phyloP scores from a whole-genome alignment of 2,888 invertebrate genomes.

The Macropis europaea region DNA sequence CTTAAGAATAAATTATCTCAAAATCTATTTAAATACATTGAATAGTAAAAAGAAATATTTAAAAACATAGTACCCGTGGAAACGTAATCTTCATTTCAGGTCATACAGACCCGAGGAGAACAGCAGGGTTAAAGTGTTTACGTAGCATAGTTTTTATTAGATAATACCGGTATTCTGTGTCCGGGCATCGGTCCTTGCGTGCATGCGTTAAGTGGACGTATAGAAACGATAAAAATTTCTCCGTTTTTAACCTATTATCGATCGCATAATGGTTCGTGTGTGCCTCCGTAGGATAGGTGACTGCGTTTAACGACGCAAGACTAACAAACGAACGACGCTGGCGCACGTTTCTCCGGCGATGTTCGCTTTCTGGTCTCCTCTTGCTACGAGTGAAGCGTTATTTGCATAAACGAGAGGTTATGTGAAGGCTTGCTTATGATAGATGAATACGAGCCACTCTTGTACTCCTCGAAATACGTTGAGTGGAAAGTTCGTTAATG shows the following conservation, averaged over 20 bases:
- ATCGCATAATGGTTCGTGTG: background rate
- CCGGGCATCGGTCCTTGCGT: no score
- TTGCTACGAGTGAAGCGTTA: slow-evolving; percentile 7
- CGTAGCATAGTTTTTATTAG: no score
- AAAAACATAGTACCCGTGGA: no score
- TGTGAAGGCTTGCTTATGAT: slow-evolving; percentile 31
- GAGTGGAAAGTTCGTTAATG: slow-evolving; percentile 38
- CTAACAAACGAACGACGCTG: slow-evolving; percentile 16
- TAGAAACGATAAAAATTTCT: no score
- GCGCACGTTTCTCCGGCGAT: slow-evolving; percentile 18
- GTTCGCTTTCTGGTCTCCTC: slow-evolving; percentile 17
- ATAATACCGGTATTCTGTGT: no score
- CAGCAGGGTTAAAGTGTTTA: no score
- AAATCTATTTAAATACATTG: no score
- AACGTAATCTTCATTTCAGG: no score
- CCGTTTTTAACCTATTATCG: background rate
- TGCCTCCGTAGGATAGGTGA: background rate
- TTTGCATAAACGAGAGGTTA: slow-evolving; percentile 46
- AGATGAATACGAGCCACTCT: slow-evolving; percentile 32
- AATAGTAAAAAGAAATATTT: no score
- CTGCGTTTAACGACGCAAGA: slow-evolving; percentile 6
- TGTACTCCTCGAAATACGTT: slow-evolving; percentile 11
- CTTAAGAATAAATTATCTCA: no score
- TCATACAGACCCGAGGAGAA: no score
- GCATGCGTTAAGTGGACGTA: no score